phyloP scores from a whole-genome alignment of 2,797 vertebrate species.

The Cyprinodon diabolis region DNA sequence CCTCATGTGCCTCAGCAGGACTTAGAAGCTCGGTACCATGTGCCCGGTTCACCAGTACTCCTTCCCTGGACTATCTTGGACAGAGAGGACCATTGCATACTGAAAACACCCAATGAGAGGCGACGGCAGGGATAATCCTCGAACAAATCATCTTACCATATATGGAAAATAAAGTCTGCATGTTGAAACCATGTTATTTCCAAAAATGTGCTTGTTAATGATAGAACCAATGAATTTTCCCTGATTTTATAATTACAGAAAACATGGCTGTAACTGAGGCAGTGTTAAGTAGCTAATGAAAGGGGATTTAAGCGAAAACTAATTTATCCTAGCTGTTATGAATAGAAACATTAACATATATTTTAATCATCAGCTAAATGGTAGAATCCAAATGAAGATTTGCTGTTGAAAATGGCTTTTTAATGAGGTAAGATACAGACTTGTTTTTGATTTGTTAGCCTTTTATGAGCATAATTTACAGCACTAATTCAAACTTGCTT shows the following conservation, averaged over 20 bases:
- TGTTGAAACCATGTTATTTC: neutral
- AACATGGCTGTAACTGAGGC: constrained; percentile 42
- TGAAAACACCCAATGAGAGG: neutral
- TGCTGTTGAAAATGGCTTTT: constrained; percentile 76
- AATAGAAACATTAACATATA: constrained; percentile 78
- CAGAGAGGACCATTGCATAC: neutral
- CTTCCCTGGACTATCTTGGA: neutral
- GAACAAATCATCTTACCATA: neutral
- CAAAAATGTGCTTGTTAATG: constrained; percentile 2
- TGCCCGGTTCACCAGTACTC: neutral
- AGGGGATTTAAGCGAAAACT: constrained; percentile 59
- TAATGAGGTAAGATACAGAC: constrained; percentile 76
- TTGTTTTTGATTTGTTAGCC: constrained; percentile 70
- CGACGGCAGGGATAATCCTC: neutral
- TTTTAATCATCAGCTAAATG: constrained; percentile 81
- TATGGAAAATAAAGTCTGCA: neutral
- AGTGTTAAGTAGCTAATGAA: constrained; percentile 62
- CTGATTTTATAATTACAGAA: constrained; percentile 45
- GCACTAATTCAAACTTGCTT: constrained; percentile 43
- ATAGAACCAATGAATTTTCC: constrained; percentile 10
- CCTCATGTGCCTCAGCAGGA: neutral
- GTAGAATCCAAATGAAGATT: constrained; percentile 76
- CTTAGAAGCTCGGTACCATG: neutral
- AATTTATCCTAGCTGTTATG: constrained; percentile 67
- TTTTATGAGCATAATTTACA: constrained; percentile 54